Evolutionary conservation across 2,888 invertebrate genomes (phyloP), one percentile per base, ranked within the genome.

Genomic region (Trisateles emortualis): DNA sequence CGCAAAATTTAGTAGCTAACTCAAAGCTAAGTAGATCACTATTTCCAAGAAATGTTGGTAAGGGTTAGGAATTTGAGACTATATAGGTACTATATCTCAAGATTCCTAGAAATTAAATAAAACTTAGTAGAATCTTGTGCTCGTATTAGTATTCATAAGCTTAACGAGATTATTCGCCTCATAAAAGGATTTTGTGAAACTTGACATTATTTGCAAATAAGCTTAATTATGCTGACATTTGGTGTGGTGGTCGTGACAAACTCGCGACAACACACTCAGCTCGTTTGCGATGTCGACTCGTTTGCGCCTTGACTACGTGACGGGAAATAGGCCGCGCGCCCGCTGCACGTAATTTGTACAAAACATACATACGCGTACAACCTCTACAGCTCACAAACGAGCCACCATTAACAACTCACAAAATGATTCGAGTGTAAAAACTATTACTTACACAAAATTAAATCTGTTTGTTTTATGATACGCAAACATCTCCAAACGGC

Each of bases 281-380:
- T 80, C 81, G 77, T 81, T 78, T 78, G 77, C 61, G 73, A 70
- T 69, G 69, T 68, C 76, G 57, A 55, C 72, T 81, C 81, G 82
- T 84, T 83, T 80, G 82, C 69, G 76, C 72, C 72, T 74, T 61
- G 54, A 50, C 74, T 78, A 84, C 82, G 84, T 84, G 84, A 83
- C 83, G 70, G 74, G 78, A 83, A 84, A 80, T 79, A 80, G 80
- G 83, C 80, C 78, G 68, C 67, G 61, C 72, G 56, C 65, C 62
- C 68, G 64, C 72, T 55, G 61, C 64, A 65, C 60, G 60, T 59
- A 65, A 65, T 62, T 64, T 66, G 61, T 68, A 72, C 74, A 55
- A 61, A 59, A 68, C 64, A 70, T 66, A 73, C 55, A 59, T 63
- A 51, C 52, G n/a, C n/a, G n/a, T 45, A 56, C 53, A 59, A 53